phyloP scores from a whole-genome alignment of 92 coral and sea anemone genomes.

The Palythoa grandiflora region DNA sequence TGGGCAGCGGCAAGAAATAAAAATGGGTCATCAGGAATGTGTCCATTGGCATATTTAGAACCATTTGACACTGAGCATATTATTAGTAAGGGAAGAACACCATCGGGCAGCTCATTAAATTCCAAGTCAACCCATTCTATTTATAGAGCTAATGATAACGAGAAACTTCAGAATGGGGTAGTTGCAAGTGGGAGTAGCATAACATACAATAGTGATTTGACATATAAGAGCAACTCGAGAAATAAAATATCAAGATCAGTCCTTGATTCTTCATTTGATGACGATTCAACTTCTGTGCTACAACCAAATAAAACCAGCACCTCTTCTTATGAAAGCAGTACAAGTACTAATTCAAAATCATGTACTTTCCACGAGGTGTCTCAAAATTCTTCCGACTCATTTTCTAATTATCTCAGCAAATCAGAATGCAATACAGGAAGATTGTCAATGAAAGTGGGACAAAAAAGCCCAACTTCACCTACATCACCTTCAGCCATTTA shows the following conservation, averaged over 20 bases:
- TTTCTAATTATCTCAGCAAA: background rate
- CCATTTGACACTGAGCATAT: conserved; percentile 45
- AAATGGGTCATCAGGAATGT: conserved; percentile 75
- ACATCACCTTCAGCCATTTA: conserved; percentile 24
- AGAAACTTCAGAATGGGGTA: background rate
- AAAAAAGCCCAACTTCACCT: background rate
- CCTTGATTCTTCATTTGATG: conserved; percentile 68
- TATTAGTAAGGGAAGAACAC: background rate
- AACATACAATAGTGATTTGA: background rate
- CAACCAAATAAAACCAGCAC: conserved; percentile 6
- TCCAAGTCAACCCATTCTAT: background rate
- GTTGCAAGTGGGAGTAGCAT: background rate
- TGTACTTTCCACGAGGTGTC: background rate
- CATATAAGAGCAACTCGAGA: background rate
- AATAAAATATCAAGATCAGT: conserved; percentile 22
- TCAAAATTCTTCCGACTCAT: background rate
- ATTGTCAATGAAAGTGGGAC: background rate
- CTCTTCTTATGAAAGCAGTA: background rate
- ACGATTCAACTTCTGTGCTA: conserved; percentile 53
- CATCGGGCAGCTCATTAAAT: background rate
- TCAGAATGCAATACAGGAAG: background rate
- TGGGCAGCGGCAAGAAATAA: conserved; percentile 84
- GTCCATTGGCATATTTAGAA: conserved; percentile 93
- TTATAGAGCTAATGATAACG: conserved; percentile 12
- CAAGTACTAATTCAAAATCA: background rate